These are phyloP conservation scores for Australoheros scitulus DNA, from an alignment of 2,113 vertebrate species.

Conservation along the genomic window DNA sequence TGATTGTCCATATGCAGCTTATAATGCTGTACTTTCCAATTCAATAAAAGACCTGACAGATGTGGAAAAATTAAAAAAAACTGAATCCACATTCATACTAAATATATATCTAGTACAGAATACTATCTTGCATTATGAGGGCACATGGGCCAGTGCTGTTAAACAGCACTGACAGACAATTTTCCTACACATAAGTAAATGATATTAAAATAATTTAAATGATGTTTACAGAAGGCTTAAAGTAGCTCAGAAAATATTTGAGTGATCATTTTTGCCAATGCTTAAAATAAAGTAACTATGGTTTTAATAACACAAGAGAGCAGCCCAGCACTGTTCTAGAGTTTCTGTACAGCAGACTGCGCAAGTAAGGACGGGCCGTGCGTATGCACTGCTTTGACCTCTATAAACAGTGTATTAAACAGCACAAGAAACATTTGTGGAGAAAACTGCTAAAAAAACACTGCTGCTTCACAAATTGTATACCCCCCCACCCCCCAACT, in stretches of 20 bases:
- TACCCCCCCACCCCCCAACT: neutral
- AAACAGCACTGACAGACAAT: neutral
- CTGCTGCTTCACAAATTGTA: slow-evolving; percentile 21
- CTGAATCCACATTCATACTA: slow-evolving; percentile 16
- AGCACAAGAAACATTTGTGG: slow-evolving; percentile 38
- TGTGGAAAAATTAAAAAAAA: slow-evolving; percentile 19
- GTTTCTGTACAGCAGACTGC: rapidly evolving
- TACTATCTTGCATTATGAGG: neutral
- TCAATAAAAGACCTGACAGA: slow-evolving; percentile 25
- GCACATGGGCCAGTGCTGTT: neutral
- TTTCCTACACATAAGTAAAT: neutral
- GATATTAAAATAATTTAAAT: neutral
- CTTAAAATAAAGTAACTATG: neutral
- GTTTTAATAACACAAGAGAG: neutral
- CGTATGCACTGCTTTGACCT: rapidly evolving
- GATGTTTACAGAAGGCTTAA: neutral
- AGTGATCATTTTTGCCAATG: neutral
- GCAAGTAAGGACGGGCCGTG: neutral
- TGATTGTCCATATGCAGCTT: slow-evolving; percentile 37
- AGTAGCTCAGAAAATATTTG: neutral
- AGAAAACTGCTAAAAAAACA: slow-evolving; percentile 3
- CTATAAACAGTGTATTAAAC: neutral
- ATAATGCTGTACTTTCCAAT: slow-evolving; percentile 20
- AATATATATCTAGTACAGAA: slow-evolving; percentile 34
- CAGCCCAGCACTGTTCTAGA: neutral